Evolutionary conservation across 35 echinoderm and acorn worm species (phyloP).

Genomic region (Hemicentrotus pulcherrimus): DNA sequence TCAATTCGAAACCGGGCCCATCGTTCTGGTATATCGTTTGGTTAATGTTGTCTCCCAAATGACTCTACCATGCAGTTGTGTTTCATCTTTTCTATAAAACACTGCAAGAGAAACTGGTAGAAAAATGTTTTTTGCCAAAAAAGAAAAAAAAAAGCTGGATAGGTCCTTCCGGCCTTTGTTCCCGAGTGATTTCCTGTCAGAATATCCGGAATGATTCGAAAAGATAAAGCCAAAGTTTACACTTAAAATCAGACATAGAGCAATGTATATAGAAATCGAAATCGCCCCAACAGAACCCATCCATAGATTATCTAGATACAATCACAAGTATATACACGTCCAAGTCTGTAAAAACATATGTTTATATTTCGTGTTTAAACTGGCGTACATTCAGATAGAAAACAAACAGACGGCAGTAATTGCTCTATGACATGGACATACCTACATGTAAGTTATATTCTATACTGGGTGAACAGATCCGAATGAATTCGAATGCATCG

Average conservation of each 20-base stretch:
- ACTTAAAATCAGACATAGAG: background rate
- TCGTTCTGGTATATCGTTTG: background rate
- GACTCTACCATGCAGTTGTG: background rate
- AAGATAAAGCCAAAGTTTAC: slow-evolving; percentile 41
- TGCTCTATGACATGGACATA: too few relatives aligned
- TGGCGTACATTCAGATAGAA: too few relatives aligned
- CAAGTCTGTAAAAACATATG: too few relatives aligned
- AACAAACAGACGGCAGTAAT: too few relatives aligned
- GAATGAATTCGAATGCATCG: too few relatives aligned
- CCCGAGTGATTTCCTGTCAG: background rate
- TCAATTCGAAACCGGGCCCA: background rate
- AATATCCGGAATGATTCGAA: slow-evolving; percentile 34
- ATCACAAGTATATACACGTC: too few relatives aligned
- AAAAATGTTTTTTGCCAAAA: background rate
- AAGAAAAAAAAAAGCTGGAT: slow-evolving; percentile 4
- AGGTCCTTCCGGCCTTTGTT: slow-evolving; percentile 33
- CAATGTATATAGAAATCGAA: background rate
- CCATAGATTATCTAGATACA: too few relatives aligned
- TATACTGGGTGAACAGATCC: too few relatives aligned
- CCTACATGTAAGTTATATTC: too few relatives aligned
- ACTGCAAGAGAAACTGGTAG: background rate
- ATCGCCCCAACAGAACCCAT: background rate
- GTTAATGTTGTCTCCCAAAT: background rate
- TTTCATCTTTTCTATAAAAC: background rate
- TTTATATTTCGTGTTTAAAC: too few relatives aligned